phyloP scores from a whole-genome alignment of 2,888 invertebrate species.

The Tipula unca region DNA sequence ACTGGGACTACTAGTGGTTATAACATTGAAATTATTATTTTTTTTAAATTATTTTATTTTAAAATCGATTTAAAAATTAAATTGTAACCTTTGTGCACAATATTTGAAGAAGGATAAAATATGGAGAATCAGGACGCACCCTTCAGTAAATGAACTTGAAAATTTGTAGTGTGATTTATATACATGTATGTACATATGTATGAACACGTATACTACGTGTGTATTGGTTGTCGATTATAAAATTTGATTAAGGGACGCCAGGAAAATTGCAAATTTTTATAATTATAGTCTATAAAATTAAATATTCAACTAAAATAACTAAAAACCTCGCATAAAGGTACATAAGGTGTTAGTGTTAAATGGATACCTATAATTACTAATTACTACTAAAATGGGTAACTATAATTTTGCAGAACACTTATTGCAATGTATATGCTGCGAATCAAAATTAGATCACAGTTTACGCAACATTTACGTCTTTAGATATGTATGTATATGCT shows the following conservation, averaged over 20 bases:
- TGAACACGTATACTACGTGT: neutral
- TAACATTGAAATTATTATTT: neutral
- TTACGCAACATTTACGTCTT: no score
- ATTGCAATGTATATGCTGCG: no score
- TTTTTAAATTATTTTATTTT: neutral
- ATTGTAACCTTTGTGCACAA: neutral
- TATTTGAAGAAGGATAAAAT: neutral
- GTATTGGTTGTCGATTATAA: neutral
- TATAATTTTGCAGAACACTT: no score
- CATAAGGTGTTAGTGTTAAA: neutral
- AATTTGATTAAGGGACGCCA: neutral
- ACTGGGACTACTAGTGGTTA: neutral
- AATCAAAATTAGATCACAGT: no score
- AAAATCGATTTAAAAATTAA: neutral
- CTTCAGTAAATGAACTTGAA: slow-evolving; percentile 8
- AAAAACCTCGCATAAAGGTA: neutral
- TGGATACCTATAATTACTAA: no score
- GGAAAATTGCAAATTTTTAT: neutral
- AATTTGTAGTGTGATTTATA: neutral
- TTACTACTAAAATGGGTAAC: no score
- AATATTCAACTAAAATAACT: neutral
- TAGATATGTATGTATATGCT: no score
- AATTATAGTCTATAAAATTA: neutral
- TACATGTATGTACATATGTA: neutral
- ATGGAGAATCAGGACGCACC: neutral